Conservation (phyloP, 2,888 invertebrate species). For the Andrena praecox region DNA sequence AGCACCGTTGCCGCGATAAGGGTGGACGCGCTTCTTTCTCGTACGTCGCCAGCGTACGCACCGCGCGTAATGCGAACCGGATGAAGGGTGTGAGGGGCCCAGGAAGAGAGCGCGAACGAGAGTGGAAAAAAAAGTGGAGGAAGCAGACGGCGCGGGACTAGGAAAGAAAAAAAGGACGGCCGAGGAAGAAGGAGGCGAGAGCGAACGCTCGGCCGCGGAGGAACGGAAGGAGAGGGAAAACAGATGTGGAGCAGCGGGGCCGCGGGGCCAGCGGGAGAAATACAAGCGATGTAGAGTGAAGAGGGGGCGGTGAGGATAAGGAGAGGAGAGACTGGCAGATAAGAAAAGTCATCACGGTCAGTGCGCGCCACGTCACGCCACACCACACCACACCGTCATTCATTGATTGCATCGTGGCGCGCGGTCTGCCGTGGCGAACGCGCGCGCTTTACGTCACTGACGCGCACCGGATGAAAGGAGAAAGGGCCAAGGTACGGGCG, state of each 20-base stretch:
- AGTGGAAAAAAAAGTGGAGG: slow-evolving; percentile 9
- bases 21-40: slow-evolving; percentile 46
- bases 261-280: slow-evolving; percentile 18
- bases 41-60: slow-evolving; percentile 59
- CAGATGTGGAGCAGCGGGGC: slow-evolving; percentile 34
- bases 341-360: slow-evolving; percentile 80
- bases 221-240: slow-evolving; percentile 1
- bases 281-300: slow-evolving; percentile 18
- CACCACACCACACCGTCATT: slow-evolving; percentile 74
- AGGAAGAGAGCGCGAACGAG: slow-evolving; percentile 38
- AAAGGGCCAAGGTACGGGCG: slow-evolving; percentile 50
- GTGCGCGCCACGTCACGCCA: slow-evolving; percentile 72
- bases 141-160: not conserved
- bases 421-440: slow-evolving; percentile 67
- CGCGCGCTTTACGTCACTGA: slow-evolving; percentile 71
- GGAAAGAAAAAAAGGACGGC: not conserved
- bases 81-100: slow-evolving; percentile 42
- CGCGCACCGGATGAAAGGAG: slow-evolving; percentile 67
- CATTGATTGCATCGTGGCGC: slow-evolving; percentile 80
- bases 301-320: slow-evolving; percentile 14
- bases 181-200: not conserved
- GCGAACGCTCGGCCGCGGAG: not conserved
- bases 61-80: slow-evolving; percentile 69
- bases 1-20: slow-evolving; percentile 58
- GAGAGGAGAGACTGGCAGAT: slow-evolving; percentile 60